These are phyloP conservation scores for Scaptomyza parva DNA, from an alignment of 2,888 invertebrate genomes.

Conservation along the genomic window DNA sequence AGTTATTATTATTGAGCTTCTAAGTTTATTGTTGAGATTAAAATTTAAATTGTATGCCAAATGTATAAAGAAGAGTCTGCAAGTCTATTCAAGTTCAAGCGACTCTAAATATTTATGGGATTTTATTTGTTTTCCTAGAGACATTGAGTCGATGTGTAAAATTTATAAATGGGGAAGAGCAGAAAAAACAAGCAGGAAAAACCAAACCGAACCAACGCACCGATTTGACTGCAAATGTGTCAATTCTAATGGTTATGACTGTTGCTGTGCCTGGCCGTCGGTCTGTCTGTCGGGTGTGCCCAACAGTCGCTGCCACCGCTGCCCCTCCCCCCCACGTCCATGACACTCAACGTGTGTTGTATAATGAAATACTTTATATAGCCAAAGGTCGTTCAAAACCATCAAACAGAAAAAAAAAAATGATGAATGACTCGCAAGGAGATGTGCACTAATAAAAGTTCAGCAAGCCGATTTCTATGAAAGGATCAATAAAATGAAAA, in stretches of 20 bases:
- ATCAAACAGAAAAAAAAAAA: conserved; percentile 25
- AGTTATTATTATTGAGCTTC: not conserved
- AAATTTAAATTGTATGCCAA: conserved; percentile 21
- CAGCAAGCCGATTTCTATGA: not conserved
- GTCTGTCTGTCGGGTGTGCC: conserved; percentile 3
- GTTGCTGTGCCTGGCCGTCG: conserved; percentile 35
- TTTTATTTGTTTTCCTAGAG: conserved; percentile 32
- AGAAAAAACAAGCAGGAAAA: conserved; percentile 4
- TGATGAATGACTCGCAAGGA: conserved; percentile 24
- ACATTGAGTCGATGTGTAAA: conserved; percentile 41
- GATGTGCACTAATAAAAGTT: not conserved
- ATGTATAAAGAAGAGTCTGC: conserved; percentile 23
- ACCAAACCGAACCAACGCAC: conserved; percentile 8
- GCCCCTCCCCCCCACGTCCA: too few species aligned
- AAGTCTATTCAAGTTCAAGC: conserved; percentile 49
- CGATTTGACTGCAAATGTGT: conserved; percentile 56
- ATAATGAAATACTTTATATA: conserved; percentile 58
- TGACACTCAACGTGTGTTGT: conserved; percentile 26
- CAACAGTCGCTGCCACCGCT: not conserved
- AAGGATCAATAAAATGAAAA: not conserved
- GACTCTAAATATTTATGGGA: conserved; percentile 48
- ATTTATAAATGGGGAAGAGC: too few species aligned
- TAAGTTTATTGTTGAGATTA: not conserved
- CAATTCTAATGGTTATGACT: conserved; percentile 59
- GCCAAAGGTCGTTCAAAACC: conserved; percentile 54